phyloP scores from a whole-genome alignment of 2,888 invertebrate species.

The Keiferia lycopersicella region DNA sequence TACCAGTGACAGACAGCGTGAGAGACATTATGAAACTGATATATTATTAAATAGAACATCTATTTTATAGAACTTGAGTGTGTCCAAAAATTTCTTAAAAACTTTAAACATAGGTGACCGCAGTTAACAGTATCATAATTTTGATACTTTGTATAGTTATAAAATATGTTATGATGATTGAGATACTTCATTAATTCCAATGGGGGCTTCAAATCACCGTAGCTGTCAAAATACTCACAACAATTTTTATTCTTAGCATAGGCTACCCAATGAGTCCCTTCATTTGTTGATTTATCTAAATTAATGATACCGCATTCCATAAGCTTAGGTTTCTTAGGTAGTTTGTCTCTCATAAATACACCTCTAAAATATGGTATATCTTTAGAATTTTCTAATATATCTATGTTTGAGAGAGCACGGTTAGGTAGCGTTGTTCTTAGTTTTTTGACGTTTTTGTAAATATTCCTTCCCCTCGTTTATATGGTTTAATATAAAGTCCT shows the following conservation, averaged over 20 bases:
- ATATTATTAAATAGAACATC: too few relatives aligned
- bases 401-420: background rate
- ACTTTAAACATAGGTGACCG: background rate
- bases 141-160: conserved; percentile 2
- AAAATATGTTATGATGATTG: conserved; percentile 6
- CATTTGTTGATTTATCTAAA: conserved; percentile 33
- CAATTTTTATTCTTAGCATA: conserved; percentile 43
- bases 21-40: too few relatives aligned
- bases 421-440: background rate
- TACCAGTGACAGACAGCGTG: too few relatives aligned
- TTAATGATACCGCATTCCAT: conserved; percentile 28
- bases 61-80: too few relatives aligned
- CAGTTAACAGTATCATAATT: background rate
- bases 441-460: background rate
- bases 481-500: conserved; percentile 46
- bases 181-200: conserved; percentile 34
- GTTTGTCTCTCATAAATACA: conserved; percentile 34
- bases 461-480: conserved; percentile 33
- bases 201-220: conserved; percentile 48
- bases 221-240: conserved; percentile 52
- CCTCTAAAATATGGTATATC: conserved; percentile 34
- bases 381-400: conserved; percentile 15
- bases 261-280: conserved; percentile 52
- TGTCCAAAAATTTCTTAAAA: too few relatives aligned
- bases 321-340: conserved; percentile 35